Percentiles rank a stretch among this genome's conserved stretches.
Conservation (phyloP, 1,140 invertebrate species). For the Caenorhabditis brenneri region DNA sequence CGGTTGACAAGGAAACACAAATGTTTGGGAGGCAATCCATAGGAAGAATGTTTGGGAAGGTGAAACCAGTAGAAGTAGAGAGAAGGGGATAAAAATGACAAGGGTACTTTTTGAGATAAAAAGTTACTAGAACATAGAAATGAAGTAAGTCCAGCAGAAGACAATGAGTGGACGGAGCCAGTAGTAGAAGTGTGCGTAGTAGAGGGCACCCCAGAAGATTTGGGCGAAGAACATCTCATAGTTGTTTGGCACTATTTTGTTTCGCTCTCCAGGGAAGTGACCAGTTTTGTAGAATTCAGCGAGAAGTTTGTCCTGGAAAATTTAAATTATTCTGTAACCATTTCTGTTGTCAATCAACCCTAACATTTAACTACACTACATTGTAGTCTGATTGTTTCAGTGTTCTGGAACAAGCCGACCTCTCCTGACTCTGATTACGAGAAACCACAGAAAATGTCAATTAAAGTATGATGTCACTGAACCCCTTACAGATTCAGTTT, state of each 20-base stretch:
- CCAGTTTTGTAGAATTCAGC: slow-evolving; percentile 63
- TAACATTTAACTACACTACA: too few relatives aligned
- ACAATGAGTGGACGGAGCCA: slow-evolving; percentile 55
- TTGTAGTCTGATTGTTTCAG: too few relatives aligned
- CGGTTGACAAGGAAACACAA: not conserved
- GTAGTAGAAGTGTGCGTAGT: slow-evolving; percentile 62
- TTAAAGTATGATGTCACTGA: too few relatives aligned
- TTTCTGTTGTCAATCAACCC: too few relatives aligned
- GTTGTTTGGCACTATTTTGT: slow-evolving; percentile 45
- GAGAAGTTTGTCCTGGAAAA: slow-evolving; percentile 60
- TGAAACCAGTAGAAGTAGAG: not conserved
- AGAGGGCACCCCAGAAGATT: slow-evolving; percentile 63
- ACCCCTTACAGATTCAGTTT: too few relatives aligned
- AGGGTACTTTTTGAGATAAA: not conserved
- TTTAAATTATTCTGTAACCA: too few relatives aligned
- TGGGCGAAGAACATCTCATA: slow-evolving; percentile 42
- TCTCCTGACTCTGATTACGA: too few relatives aligned
- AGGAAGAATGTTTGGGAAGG: not conserved
- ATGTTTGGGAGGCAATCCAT: not conserved
- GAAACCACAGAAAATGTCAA: too few relatives aligned
- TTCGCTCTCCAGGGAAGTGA: slow-evolving; percentile 52
- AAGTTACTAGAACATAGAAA: slow-evolving; percentile 4
- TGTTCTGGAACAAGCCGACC: too few relatives aligned
- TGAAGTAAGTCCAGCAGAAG: not conserved
- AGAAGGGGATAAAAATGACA: not conserved